A percentile compares a stretch with the other conserved stretches of the same genome.
phyloP scores from a whole-genome alignment of 1,140 invertebrate genomes.

The Manduca sexta region DNA sequence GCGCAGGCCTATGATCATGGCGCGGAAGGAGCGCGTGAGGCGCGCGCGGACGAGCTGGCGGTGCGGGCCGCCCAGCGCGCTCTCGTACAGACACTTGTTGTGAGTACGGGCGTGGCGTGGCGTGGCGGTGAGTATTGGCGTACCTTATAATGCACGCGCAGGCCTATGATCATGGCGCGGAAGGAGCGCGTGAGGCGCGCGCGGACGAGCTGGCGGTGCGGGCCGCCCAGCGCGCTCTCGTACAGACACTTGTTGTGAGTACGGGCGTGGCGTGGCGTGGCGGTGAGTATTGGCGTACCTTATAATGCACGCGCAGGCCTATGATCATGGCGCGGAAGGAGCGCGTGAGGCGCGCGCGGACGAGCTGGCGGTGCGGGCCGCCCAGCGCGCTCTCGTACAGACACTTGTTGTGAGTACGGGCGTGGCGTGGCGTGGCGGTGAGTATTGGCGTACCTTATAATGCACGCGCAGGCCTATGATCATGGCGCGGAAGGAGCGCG shows the following conservation, averaged over 20 bases:
- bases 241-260: too few relatives aligned
- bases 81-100: too few relatives aligned
- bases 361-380: too few relatives aligned
- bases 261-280: constrained; percentile 89
- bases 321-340: constrained; percentile 97
- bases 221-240: too few relatives aligned
- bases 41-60: too few relatives aligned
- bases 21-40: constrained; percentile 95
- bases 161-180: constrained; percentile 93
- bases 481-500: constrained; percentile 90
- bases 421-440: constrained; percentile 91
- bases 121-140: not conserved
- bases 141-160: constrained; percentile 84
- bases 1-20: constrained; percentile 92
- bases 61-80: too few relatives aligned
- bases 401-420: constrained; percentile 73
- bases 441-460: constrained; percentile 84
- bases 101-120: not conserved
- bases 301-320: constrained; percentile 93
- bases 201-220: too few relatives aligned
- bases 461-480: constrained; percentile 93
- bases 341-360: too few relatives aligned
- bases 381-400: too few relatives aligned
- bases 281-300: constrained; percentile 84
- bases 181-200: constrained; percentile 96